A percentile compares a stretch with the other conserved stretches of the same genome.
phyloP scores from a whole-genome alignment of 2,888 invertebrate species.

The Drosophila multiciliata region DNA sequence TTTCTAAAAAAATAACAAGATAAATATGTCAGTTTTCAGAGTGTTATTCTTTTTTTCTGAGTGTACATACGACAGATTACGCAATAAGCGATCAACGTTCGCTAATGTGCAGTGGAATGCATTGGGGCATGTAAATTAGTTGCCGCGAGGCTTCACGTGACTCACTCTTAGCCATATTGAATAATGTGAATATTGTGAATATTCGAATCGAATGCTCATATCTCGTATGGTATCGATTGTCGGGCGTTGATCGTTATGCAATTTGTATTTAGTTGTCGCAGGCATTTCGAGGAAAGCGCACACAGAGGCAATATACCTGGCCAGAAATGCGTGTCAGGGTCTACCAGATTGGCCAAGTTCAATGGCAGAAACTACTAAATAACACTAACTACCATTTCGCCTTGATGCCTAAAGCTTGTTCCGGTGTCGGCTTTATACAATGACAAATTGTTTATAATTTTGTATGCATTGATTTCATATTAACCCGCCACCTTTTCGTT shows the following conservation, averaged over 20 bases:
- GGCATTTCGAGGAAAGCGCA: conserved; percentile 55
- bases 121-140: conserved; percentile 69
- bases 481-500: neutral
- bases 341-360: conserved; percentile 60
- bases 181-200: neutral
- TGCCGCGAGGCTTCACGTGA: conserved; percentile 68
- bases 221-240: conserved; percentile 44
- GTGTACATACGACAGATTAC: conserved; percentile 10
- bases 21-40: neutral
- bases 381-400: conserved; percentile 4
- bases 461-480: neutral
- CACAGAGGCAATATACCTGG: conserved; percentile 22
- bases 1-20: neutral
- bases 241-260: conserved; percentile 41
- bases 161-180: conserved; percentile 43
- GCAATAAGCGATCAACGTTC: conserved; percentile 32
- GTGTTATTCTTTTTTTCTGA: neutral
- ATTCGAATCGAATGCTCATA: conserved; percentile 10
- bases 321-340: conserved; percentile 65
- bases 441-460: conserved; percentile 6
- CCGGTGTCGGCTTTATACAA: conserved; percentile 26
- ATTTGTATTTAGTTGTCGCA: conserved; percentile 17
- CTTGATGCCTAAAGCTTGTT: conserved; percentile 21
- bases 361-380: conserved; percentile 50
- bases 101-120: conserved; percentile 64